Conservation (phyloP, 2,797 vertebrate species). For the Vultur gryphus region DNA sequence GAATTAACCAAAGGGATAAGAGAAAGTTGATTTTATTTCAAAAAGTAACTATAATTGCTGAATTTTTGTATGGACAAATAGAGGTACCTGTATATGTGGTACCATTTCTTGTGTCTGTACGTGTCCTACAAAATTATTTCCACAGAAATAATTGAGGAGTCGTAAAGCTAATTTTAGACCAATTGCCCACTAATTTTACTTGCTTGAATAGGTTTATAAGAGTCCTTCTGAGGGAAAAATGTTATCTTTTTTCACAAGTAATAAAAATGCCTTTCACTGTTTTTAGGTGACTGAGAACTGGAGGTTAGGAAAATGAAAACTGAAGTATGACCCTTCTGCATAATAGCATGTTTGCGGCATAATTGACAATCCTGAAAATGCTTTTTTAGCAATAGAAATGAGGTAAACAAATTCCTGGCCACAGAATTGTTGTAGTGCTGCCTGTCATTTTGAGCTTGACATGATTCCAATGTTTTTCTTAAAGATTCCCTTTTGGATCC, state of each 20-base stretch:
- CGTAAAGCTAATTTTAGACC: background rate
- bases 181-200: background rate
- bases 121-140: background rate
- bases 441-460: background rate
- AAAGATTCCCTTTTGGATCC: background rate
- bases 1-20: background rate
- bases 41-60: background rate
- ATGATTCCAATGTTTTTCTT: background rate
- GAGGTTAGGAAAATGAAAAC: background rate
- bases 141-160: background rate
- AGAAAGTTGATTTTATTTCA: background rate
- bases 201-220: background rate
- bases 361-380: background rate
- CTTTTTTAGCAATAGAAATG: background rate
- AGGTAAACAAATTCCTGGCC: background rate
- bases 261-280: background rate
- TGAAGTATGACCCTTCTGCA: background rate
- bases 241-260: background rate
- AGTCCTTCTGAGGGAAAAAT: background rate
- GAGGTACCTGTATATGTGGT: background rate
- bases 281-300: background rate
- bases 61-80: background rate
- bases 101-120: background rate
- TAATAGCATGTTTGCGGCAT: background rate
- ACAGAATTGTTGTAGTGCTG: background rate